phyloP scores from a whole-genome alignment of 2,888 invertebrate species.

The Lasiommata megera region DNA sequence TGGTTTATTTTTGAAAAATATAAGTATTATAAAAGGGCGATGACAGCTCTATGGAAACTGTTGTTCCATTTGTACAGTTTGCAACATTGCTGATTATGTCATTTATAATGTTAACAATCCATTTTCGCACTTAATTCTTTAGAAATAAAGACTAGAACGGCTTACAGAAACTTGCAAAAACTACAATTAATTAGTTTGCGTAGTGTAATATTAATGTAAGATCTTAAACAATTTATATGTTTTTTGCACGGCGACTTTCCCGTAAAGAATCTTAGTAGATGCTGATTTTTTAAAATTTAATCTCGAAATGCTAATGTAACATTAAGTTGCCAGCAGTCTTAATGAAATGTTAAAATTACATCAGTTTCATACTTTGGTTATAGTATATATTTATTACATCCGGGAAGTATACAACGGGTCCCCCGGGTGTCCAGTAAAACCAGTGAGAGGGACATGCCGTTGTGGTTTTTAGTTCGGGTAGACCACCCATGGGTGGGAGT shows the following conservation, averaged over 20 bases:
- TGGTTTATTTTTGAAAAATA: no score
- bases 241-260: conserved; percentile 22
- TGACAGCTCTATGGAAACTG: conserved; percentile 16
- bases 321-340: neutral
- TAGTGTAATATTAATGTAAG: conserved; percentile 31
- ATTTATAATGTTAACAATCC: conserved; percentile 5
- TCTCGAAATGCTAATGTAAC: conserved; percentile 15
- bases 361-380: neutral
- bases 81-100: conserved; percentile 25
- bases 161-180: conserved; percentile 2
- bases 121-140: conserved; percentile 17
- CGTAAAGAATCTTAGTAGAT: conserved; percentile 25
- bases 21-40: neutral
- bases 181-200: conserved; percentile 21
- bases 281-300: conserved; percentile 15
- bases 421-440: no score
- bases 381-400: neutral
- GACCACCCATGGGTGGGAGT: no score
- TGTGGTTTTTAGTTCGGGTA: no score
- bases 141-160: conserved; percentile 14
- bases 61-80: conserved; percentile 23
- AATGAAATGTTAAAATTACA: neutral
- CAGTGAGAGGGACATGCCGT: no score
- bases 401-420: no score
- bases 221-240: conserved; percentile 32